Evolutionary conservation across 1,140 invertebrate genomes (phyloP).

Genomic region (Oncopodura yosiiana): DNA sequence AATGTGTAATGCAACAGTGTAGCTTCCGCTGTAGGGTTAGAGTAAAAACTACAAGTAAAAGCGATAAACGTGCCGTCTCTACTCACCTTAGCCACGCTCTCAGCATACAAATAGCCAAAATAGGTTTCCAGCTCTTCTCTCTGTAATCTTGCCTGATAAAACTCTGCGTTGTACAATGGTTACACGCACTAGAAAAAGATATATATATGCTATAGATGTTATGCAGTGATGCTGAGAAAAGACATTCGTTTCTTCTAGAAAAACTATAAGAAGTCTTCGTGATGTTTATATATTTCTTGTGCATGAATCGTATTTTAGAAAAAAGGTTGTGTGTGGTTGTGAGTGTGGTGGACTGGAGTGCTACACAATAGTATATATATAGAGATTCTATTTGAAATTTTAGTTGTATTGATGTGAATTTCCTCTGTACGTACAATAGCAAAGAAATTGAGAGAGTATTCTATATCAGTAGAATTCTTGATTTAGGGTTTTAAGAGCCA

Average conservation of each 20-base stretch:
- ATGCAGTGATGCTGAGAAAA: not conserved
- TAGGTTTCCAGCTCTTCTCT: slow-evolving; percentile 2
- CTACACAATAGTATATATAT: no score
- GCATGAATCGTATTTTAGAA: not conserved
- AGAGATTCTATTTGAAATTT: no score
- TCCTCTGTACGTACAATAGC: not conserved
- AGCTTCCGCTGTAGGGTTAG: slow-evolving; percentile 21
- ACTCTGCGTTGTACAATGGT: no score
- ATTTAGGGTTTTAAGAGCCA: slow-evolving; percentile 7
- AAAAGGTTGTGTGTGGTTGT: not conserved
- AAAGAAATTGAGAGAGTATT: not conserved
- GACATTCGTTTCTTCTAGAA: not conserved
- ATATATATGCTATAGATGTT: no score
- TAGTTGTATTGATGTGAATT: not conserved
- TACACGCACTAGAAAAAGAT: no score
- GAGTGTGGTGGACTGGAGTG: no score
- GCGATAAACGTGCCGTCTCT: slow-evolving; percentile 33
- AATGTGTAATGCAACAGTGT: not conserved
- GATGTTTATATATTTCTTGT: no score
- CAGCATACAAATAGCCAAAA: slow-evolving; percentile 23
- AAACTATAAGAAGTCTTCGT: no score
- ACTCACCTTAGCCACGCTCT: slow-evolving; percentile 27
- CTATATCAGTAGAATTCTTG: slow-evolving; percentile 9
- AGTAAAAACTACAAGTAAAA: slow-evolving; percentile 33
- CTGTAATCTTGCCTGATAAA: no score